A percentile compares a stretch with the other conserved stretches of the same genome.
These are phyloP conservation scores for Dipodomys stephensi DNA, from an alignment of 2,113 vertebrate genomes.

Conservation along the genomic window DNA sequence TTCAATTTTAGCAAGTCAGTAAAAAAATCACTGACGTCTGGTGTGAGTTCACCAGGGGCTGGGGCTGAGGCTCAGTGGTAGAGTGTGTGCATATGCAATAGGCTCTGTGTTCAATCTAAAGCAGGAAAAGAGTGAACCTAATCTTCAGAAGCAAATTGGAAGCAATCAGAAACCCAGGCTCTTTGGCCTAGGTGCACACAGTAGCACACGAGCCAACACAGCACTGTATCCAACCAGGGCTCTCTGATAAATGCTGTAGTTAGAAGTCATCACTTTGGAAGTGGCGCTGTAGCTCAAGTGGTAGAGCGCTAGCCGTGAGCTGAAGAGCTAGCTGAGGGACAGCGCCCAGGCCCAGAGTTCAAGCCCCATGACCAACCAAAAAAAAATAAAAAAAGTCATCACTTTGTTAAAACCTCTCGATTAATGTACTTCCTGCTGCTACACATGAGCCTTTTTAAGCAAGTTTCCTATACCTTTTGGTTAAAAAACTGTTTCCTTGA, in stretches of 20 bases:
- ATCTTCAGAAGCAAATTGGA: background rate
- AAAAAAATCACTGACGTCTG: background rate
- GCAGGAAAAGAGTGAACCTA: background rate
- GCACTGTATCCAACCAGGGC: background rate
- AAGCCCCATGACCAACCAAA: too few species aligned
- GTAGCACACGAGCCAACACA: background rate
- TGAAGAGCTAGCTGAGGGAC: too few species aligned
- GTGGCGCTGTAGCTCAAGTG: too few species aligned
- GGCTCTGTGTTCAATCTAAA: background rate
- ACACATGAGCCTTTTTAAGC: background rate
- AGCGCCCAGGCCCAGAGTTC: too few species aligned
- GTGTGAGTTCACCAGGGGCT: background rate
- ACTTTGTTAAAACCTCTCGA: background rate
- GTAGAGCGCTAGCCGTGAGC: too few species aligned
- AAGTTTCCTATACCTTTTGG: constrained; percentile 12
- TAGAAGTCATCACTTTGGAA: background rate
- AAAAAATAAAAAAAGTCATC: background rate
- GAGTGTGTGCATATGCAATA: background rate
- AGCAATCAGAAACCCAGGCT: background rate
- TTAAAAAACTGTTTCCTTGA: constrained; percentile 24
- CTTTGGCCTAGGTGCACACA: background rate
- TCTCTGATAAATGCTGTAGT: background rate
- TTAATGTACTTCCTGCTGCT: background rate
- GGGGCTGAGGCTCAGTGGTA: background rate
- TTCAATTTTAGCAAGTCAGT: background rate